A percentile compares a stretch with the other conserved stretches of the same genome.
These are phyloP conservation scores for Lophochroa leadbeateri DNA, from an alignment of 2,113 vertebrate genomes.

Conservation along the genomic window DNA sequence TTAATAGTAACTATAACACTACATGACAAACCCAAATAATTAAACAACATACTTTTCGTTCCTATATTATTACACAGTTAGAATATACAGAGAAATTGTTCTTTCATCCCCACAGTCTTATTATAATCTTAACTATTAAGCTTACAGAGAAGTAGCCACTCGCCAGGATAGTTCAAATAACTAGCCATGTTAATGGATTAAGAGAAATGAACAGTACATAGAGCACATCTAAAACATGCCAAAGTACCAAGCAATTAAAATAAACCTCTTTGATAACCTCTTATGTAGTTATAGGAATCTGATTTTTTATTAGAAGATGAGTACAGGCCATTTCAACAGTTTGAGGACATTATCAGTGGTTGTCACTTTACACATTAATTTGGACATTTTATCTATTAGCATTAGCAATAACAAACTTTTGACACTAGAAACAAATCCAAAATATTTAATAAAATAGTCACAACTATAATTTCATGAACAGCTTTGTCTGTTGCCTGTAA, in stretches of 20 bases:
- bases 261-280: not conserved
- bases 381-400: not conserved
- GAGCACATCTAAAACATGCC: not conserved
- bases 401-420: not conserved
- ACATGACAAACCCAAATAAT: slow-evolving; percentile 10
- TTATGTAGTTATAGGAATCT: not conserved
- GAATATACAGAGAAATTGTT: not conserved
- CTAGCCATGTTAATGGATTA: not conserved
- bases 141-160: not conserved
- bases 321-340: not conserved
- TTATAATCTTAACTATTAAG: slow-evolving; percentile 5
- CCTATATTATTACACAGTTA: not conserved
- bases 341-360: not conserved
- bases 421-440: not conserved
- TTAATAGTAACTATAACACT: slow-evolving; percentile 3
- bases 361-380: not conserved
- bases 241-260: not conserved
- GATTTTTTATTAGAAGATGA: not conserved
- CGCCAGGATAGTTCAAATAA: not conserved
- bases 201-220: not conserved
- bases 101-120: not conserved
- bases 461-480: not conserved
- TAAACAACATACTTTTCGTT: not conserved
- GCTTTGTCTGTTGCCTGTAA: not conserved
- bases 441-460: not conserved